Percentiles rank a stretch among this genome's conserved stretches.
phyloP scores from a whole-genome alignment of 2,113 vertebrate species.

The Blennius ocellaris region DNA sequence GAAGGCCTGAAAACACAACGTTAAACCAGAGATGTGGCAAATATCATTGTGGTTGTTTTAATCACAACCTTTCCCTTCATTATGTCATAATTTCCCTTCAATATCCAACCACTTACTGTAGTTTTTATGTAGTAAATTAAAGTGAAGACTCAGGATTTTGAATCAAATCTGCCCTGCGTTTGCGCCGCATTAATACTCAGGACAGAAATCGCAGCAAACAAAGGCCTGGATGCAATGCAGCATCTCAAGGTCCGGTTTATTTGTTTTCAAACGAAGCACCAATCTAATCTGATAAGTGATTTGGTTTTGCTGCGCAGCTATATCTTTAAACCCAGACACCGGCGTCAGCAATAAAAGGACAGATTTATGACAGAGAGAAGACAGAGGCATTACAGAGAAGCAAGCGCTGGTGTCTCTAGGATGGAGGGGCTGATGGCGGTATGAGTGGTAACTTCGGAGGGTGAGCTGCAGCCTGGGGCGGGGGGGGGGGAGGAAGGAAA shows the following conservation, averaged over 20 bases:
- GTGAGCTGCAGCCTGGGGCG: constrained; percentile 21
- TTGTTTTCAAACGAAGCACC: constrained; percentile 47
- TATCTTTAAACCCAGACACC: constrained; percentile 47
- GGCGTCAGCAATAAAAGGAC: constrained; percentile 56
- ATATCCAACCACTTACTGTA: too few species aligned
- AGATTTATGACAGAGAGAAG: constrained; percentile 54
- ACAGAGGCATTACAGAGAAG: constrained; percentile 36
- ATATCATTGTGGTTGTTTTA: too few species aligned
- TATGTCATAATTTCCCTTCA: too few species aligned
- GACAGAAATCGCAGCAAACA: constrained; percentile 1
- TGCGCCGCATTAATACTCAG: not conserved
- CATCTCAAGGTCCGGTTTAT: constrained; percentile 20
- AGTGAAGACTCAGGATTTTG: too few species aligned
- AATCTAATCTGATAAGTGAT: constrained; percentile 56
- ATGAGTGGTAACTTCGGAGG: constrained; percentile 36
- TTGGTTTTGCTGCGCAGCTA: constrained; percentile 7
- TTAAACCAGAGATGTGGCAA: too few species aligned
- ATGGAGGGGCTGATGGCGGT: constrained; percentile 57
- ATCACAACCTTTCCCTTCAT: too few species aligned
- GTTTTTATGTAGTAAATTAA: too few species aligned
- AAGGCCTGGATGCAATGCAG: constrained; percentile 4
- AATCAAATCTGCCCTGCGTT: not conserved
- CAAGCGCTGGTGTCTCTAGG: constrained; percentile 24
- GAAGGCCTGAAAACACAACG: too few species aligned
- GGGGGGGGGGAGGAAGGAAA: not conserved